phyloP scores from a whole-genome alignment of 2,113 vertebrate species.

The Crotalus viridis region DNA sequence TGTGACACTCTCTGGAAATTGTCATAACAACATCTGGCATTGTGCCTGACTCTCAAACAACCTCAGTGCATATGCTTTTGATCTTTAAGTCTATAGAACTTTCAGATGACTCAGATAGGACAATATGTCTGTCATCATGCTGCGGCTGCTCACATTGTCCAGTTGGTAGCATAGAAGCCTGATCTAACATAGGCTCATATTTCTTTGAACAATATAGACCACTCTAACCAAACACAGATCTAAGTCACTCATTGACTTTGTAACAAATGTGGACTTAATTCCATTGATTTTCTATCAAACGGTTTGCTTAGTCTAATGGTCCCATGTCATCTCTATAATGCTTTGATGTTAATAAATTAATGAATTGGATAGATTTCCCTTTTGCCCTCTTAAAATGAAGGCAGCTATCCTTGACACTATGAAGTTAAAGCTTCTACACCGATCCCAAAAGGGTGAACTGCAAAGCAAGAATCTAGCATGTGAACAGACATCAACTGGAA shows the following conservation, averaged over 20 bases:
- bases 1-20: conserved; percentile 15
- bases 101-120: background rate
- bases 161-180: background rate
- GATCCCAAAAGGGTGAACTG: background rate
- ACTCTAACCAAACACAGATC: background rate
- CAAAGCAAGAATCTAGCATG: background rate
- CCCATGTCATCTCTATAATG: background rate
- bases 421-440: background rate
- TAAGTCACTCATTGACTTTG: background rate
- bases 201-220: background rate
- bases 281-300: background rate
- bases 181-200: background rate
- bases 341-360: background rate
- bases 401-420: background rate
- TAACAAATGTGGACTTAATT: background rate
- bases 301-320: background rate
- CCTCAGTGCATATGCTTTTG: background rate
- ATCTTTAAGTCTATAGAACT: background rate
- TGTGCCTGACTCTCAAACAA: background rate
- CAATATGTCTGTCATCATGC: background rate
- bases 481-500: background rate
- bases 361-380: background rate
- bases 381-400: background rate
- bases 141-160: background rate
- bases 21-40: conserved; percentile 10